These are phyloP conservation scores for Ficedula albicollis DNA, from an alignment of 2,797 vertebrate species.

Conservation along the genomic window DNA sequence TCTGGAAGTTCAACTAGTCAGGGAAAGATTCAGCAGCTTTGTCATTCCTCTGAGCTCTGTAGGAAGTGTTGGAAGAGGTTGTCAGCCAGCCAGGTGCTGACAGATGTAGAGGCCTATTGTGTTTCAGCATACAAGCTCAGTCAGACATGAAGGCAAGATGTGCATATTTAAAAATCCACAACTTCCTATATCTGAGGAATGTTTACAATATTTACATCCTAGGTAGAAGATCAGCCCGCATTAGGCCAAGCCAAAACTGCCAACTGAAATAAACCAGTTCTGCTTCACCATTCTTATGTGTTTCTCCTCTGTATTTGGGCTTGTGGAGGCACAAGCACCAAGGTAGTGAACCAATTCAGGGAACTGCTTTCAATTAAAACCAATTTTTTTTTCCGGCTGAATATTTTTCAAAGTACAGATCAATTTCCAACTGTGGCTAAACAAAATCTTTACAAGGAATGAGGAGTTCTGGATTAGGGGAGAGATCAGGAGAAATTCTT, in stretches of 20 bases:
- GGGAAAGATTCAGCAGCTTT: slow-evolving; percentile 57
- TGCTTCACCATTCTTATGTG: background rate
- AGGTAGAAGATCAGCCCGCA: background rate
- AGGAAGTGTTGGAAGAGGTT: slow-evolving; percentile 53
- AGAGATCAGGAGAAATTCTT: background rate
- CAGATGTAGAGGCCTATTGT: background rate
- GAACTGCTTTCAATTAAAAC: background rate
- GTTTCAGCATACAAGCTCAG: background rate
- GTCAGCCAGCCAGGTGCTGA: slow-evolving; percentile 30
- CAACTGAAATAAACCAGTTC: background rate
- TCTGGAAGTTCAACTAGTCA: slow-evolving; percentile 45
- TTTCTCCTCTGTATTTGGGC: background rate
- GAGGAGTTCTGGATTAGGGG: background rate
- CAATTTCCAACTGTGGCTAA: background rate
- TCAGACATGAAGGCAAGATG: background rate
- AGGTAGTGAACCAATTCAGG: background rate
- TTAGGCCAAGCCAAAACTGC: background rate
- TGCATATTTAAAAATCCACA: background rate
- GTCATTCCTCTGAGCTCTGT: slow-evolving; percentile 59
- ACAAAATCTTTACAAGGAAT: background rate
- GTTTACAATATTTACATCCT: background rate
- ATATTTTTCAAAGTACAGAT: background rate
- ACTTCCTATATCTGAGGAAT: background rate
- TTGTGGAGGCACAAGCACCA: background rate
- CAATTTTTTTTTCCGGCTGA: background rate